Percentiles rank a stretch among this genome's conserved stretches.
phyloP scores from a whole-genome alignment of 2,797 vertebrate genomes.

The Pterois miles region DNA sequence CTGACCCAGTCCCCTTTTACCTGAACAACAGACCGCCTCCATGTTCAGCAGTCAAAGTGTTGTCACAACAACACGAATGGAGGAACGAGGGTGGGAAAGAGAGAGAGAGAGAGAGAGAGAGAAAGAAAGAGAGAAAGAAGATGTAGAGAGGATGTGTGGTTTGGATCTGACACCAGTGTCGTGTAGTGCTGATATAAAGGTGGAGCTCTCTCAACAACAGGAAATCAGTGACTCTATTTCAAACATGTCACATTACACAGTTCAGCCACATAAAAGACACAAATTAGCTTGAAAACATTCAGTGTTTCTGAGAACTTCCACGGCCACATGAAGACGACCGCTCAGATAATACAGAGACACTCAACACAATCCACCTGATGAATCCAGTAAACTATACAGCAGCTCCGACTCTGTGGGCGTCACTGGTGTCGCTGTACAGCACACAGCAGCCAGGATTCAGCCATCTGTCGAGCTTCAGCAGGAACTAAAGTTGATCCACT shows the following conservation, averaged over 20 bases:
- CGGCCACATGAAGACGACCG: not conserved
- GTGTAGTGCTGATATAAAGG: constrained; percentile 11
- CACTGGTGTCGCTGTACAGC: not conserved
- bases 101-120: not conserved
- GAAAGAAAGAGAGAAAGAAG: not conserved
- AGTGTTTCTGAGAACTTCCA: not conserved
- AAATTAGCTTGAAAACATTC: not conserved
- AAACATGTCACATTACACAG: not conserved
- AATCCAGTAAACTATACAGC: not conserved
- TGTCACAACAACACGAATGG: not conserved
- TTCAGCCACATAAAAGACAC: not conserved
- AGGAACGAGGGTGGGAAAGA: not conserved
- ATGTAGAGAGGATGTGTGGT: constrained; percentile 29
- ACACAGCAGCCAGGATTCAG: not conserved
- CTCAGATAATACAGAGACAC: not conserved
- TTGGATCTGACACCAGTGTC: not conserved
- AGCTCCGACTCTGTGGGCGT: not conserved
- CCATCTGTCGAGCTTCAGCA: not conserved
- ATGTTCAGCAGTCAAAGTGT: constrained; percentile 18
- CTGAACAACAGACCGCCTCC: not conserved
- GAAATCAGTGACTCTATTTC: constrained; percentile 10
- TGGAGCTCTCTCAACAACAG: constrained; percentile 43
- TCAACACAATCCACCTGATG: not conserved
- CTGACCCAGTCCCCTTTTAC: not conserved
- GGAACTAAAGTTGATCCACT: not conserved